Evolutionary conservation across 2,113 vertebrate genomes (phyloP).

Genomic region (Leucoraja erinaceus): DNA sequence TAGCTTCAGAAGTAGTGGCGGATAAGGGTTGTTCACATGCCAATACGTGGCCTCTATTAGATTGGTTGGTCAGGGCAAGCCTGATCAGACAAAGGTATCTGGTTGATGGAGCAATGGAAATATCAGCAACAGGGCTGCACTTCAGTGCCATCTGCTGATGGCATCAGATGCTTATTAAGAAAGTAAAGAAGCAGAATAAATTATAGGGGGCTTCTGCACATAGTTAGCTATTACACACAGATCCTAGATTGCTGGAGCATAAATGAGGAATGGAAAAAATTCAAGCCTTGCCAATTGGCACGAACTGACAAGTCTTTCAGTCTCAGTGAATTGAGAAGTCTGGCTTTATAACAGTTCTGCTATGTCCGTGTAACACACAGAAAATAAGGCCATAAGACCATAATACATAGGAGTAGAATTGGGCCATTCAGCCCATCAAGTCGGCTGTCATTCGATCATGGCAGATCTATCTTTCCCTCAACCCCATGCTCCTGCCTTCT

Average conservation of each 20-base stretch:
- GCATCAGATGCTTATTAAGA: slow-evolving; percentile 6
- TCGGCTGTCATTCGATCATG: too few species aligned
- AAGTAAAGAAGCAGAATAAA: slow-evolving; percentile 3
- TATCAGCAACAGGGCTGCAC: background rate
- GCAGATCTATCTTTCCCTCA: too few species aligned
- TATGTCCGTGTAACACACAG: background rate
- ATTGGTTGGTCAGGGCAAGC: background rate
- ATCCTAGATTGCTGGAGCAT: background rate
- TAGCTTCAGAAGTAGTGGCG: background rate
- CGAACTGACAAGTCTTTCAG: too few species aligned
- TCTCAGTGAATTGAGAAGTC: background rate
- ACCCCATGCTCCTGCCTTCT: too few species aligned
- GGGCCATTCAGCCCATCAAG: too few species aligned
- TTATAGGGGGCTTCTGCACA: background rate
- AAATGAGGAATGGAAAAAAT: background rate
- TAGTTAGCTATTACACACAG: background rate
- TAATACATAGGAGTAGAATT: background rate
- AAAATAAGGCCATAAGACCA: background rate
- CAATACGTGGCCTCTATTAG: background rate
- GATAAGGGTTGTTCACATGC: background rate
- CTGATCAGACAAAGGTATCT: background rate
- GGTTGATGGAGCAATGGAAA: slow-evolving; percentile 2
- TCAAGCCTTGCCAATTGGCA: background rate
- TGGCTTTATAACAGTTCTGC: background rate
- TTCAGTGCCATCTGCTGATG: slow-evolving; percentile 38